phyloP scores from a whole-genome alignment of 2,797 vertebrate species.

The Scolopax bukidnonensis region DNA sequence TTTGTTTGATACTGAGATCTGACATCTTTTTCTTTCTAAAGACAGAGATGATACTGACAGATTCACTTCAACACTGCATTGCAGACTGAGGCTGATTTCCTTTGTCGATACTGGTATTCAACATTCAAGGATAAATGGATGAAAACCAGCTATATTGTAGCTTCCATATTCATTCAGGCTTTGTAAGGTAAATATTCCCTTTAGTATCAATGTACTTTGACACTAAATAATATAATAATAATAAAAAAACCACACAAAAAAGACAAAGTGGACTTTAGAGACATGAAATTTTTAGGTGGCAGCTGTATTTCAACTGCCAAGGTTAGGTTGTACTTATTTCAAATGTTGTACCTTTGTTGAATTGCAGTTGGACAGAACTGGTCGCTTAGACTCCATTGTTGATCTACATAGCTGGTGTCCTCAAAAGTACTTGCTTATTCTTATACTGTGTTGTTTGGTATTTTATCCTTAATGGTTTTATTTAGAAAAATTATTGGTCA shows the following conservation, averaged over 20 bases:
- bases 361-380: background rate
- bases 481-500: conserved; percentile 55
- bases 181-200: background rate
- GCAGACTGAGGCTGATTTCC: background rate
- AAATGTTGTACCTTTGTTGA: background rate
- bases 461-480: conserved; percentile 6
- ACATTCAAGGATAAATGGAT: background rate
- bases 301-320: background rate
- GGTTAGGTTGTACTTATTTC: background rate
- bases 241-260: background rate
- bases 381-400: background rate
- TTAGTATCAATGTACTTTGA: background rate
- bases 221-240: background rate
- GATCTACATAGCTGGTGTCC: background rate
- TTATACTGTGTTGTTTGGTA: background rate
- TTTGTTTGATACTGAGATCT: background rate
- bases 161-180: background rate
- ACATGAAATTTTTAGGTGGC: background rate
- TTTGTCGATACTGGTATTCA: background rate
- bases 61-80: background rate
- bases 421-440: background rate
- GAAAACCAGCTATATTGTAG: background rate
- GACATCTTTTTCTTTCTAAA: background rate
- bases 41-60: background rate
- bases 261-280: background rate